Evolutionary conservation across 2,888 invertebrate species (phyloP).

Genomic region (Coenonympha arcania): DNA sequence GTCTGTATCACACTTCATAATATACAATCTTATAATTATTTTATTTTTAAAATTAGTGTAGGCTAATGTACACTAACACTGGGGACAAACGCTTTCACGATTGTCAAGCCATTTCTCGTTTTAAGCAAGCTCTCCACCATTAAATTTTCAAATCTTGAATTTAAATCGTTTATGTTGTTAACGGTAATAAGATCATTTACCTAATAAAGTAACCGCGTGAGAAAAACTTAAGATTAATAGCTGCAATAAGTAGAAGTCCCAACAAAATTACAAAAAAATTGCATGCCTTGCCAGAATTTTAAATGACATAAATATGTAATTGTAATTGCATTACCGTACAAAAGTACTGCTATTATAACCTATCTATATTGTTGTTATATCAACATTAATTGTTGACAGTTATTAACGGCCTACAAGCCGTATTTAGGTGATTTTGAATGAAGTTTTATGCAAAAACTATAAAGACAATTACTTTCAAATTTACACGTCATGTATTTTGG

Average conservation of each 20-base stretch:
- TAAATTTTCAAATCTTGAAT: slow-evolving; percentile 28
- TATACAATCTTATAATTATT: background rate
- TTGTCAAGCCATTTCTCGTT: slow-evolving; percentile 33
- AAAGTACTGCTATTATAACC: background rate
- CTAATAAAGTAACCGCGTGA: background rate
- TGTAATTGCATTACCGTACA: too few relatives aligned
- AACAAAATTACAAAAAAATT: background rate
- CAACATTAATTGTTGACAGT: too few relatives aligned
- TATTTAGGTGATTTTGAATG: too few relatives aligned
- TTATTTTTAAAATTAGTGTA: background rate
- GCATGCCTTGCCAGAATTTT: background rate
- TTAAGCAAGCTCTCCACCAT: slow-evolving; percentile 29
- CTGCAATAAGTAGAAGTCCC: background rate
- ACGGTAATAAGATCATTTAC: slow-evolving; percentile 15
- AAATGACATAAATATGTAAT: too few relatives aligned
- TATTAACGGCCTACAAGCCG: too few relatives aligned
- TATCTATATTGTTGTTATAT: too few relatives aligned
- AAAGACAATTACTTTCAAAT: too few relatives aligned
- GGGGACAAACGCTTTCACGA: slow-evolving; percentile 16
- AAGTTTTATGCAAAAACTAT: too few relatives aligned
- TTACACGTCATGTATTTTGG: too few relatives aligned
- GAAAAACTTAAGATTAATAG: background rate
- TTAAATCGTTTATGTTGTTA: slow-evolving; percentile 22
- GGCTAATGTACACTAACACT: background rate
- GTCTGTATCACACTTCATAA: too few relatives aligned